A percentile compares a stretch with the other conserved stretches of the same genome.
These are phyloP conservation scores for Pogonocherus hispidulus DNA, from an alignment of 2,888 invertebrate species.

Conservation along the genomic window DNA sequence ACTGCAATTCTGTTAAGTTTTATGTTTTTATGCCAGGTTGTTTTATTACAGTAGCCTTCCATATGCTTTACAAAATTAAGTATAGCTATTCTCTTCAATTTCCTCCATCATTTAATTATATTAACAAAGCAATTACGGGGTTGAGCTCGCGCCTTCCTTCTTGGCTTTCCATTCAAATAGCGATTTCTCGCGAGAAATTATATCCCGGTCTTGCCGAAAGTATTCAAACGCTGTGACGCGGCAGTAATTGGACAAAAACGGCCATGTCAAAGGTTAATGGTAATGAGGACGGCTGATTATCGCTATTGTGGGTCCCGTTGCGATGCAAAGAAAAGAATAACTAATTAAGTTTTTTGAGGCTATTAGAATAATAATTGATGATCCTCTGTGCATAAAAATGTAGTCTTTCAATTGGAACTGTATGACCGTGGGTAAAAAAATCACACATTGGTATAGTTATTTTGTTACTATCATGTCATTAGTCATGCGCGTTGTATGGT, in stretches of 20 bases:
- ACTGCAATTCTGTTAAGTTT: too few species aligned
- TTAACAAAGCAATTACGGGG: slow-evolving; percentile 2
- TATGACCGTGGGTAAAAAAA: not conserved
- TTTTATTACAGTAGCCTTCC: too few species aligned
- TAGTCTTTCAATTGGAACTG: not conserved
- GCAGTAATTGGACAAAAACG: slow-evolving; percentile 41
- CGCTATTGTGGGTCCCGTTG: slow-evolving; percentile 24
- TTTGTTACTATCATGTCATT: too few species aligned
- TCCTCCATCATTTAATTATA: not conserved
- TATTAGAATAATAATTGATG: slow-evolving; percentile 10
- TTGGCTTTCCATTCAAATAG: not conserved
- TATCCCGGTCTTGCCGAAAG: slow-evolving; percentile 1
- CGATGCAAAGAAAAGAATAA: slow-evolving; percentile 7
- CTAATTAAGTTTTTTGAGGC: slow-evolving; percentile 13
- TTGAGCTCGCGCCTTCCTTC: not conserved
- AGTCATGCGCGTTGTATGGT: too few species aligned
- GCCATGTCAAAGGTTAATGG: slow-evolving; percentile 37
- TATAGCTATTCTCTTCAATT: not conserved
- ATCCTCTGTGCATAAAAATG: not conserved
- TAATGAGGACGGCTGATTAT: slow-evolving; percentile 36
- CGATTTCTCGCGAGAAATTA: slow-evolving; percentile 1
- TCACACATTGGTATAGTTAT: not conserved
- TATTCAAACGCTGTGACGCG: slow-evolving; percentile 36
- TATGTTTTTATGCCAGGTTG: too few species aligned
- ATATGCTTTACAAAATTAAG: too few species aligned